Percentiles rank a stretch among this genome's conserved stretches.
Conservation (phyloP, 2,797 vertebrate species). For the Microhierax caerulescens region DNA sequence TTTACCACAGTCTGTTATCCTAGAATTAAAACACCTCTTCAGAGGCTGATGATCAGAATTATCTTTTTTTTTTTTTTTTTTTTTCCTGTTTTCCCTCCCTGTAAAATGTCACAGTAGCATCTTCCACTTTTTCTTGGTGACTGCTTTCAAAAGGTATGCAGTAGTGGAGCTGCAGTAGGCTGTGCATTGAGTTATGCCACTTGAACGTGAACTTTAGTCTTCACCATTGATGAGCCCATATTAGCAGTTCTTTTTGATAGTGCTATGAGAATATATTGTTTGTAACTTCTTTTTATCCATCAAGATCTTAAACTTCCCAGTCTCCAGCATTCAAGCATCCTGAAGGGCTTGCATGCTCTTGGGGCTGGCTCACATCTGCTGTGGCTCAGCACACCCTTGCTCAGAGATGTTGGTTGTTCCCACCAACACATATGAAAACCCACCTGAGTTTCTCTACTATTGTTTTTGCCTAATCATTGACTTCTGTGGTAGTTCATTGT, state of each 20-base stretch:
- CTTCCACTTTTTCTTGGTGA: not conserved
- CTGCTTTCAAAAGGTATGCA: not conserved
- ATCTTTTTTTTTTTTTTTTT: not conserved
- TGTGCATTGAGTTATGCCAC: not conserved
- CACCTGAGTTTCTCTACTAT: not conserved
- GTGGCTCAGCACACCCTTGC: accelerated
- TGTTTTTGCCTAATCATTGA: not conserved
- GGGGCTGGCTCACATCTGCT: accelerated
- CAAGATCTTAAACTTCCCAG: too few species aligned
- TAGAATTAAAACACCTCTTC: slow-evolving; percentile 20
- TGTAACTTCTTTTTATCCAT: not conserved
- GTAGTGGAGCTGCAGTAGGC: not conserved
- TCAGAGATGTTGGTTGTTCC: accelerated
- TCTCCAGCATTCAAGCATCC: not conserved
- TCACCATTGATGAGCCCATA: accelerated
- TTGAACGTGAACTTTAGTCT: not conserved
- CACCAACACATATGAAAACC: accelerated
- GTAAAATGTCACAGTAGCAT: not conserved
- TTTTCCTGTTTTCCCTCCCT: too few species aligned
- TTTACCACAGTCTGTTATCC: slow-evolving; percentile 10
- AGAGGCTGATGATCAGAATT: not conserved
- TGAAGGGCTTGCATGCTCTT: not conserved
- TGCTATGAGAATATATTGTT: not conserved
- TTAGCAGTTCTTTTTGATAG: not conserved
- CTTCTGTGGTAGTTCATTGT: not conserved